A percentile compares a stretch with the other conserved stretches of the same genome.
Conservation (phyloP, 1,140 invertebrate genomes). For the Sinella curviseta region DNA sequence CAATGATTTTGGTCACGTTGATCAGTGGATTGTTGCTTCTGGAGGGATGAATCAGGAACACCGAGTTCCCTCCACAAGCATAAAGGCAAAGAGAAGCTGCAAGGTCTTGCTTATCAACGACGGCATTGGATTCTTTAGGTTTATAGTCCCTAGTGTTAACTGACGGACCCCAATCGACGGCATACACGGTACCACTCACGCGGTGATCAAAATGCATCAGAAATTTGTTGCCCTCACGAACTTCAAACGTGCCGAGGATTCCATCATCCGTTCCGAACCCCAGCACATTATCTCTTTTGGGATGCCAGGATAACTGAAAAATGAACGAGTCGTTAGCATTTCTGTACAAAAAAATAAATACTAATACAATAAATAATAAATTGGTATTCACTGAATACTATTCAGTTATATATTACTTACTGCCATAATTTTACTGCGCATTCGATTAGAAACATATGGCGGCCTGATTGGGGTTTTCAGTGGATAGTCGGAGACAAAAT, state of each 20-base stretch:
- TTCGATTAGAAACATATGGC: constrained; percentile 31
- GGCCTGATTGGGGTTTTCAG: background rate
- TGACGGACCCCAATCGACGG: constrained; percentile 43
- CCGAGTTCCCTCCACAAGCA: constrained; percentile 34
- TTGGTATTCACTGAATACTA: background rate
- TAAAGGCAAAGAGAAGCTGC: constrained; percentile 23
- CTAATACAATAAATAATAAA: background rate
- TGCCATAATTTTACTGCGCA: constrained; percentile 43
- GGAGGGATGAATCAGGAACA: constrained; percentile 35
- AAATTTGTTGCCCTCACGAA: constrained; percentile 24
- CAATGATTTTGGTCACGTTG: constrained; percentile 36
- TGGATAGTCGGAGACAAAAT: constrained; percentile 34
- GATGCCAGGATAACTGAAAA: constrained; percentile 46
- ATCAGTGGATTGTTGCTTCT: constrained; percentile 30
- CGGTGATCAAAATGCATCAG: constrained; percentile 31
- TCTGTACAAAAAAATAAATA: background rate
- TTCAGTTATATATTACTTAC: constrained; percentile 30
- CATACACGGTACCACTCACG: constrained; percentile 42
- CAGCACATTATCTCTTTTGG: constrained; percentile 33
- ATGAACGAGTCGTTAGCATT: background rate
- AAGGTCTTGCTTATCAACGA: background rate
- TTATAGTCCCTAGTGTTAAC: constrained; percentile 12
- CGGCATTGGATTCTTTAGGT: background rate
- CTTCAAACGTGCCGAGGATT: constrained; percentile 42
- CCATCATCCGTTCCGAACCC: constrained; percentile 45